Conservation (phyloP, 2,113 vertebrate species). For the Cyrtonyx montezumae region DNA sequence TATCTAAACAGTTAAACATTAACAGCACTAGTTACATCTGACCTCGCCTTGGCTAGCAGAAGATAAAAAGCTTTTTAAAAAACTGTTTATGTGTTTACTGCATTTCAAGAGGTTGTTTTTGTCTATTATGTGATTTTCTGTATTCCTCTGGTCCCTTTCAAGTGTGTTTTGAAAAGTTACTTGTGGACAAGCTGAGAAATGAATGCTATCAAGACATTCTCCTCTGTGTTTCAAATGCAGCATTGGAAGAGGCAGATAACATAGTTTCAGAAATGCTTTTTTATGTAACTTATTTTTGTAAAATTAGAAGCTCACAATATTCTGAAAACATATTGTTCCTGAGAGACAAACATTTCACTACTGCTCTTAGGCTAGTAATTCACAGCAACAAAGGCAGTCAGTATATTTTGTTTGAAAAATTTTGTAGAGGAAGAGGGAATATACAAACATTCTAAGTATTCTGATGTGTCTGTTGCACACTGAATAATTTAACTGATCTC, state of each 20-base stretch:
- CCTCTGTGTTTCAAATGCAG: slow-evolving; percentile 33
- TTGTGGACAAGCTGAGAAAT: slow-evolving; percentile 34
- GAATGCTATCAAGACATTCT: slow-evolving; percentile 39
- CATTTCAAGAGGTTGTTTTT: neutral
- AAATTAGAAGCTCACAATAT: slow-evolving; percentile 58
- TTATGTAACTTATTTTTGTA: slow-evolving; percentile 29
- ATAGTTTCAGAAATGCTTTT: slow-evolving; percentile 51
- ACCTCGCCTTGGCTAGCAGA: neutral
- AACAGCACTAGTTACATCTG: neutral
- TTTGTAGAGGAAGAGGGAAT: neutral
- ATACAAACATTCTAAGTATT: slow-evolving; percentile 38
- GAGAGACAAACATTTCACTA: slow-evolving; percentile 61
- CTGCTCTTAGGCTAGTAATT: slow-evolving; percentile 55
- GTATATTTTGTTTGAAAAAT: slow-evolving; percentile 55
- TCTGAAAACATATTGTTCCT: slow-evolving; percentile 56
- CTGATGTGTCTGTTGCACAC: slow-evolving; percentile 49
- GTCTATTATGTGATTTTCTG: neutral
- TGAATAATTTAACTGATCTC: neutral
- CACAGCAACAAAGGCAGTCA: slow-evolving; percentile 61
- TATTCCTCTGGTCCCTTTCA: neutral
- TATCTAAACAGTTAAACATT: neutral
- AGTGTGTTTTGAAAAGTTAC: slow-evolving; percentile 39
- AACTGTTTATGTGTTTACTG: neutral
- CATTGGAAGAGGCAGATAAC: slow-evolving; percentile 59
- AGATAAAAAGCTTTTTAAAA: neutral